Base-by-base conservation (phyloP, 2,797 vertebrate species). In the Takifugu ocellatus region DNA sequence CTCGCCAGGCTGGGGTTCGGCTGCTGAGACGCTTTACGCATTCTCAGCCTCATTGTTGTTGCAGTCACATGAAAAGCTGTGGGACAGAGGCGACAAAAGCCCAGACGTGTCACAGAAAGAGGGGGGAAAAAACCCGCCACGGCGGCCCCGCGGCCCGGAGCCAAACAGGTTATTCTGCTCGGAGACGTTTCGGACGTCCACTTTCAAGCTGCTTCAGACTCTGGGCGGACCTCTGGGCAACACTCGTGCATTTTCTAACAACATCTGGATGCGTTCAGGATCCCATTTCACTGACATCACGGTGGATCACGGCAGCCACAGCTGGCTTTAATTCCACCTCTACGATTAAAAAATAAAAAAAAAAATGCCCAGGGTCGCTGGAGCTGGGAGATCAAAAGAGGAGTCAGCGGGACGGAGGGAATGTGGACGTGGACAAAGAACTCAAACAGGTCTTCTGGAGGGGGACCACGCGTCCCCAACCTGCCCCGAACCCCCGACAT, bases 41-140 rank as follows among this genome's bases (percentile, higher is more conserved):
- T 95, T 92, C 97, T 97, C 94, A 99, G 95, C 94, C 94, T 98
- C 97, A 99, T 99, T 78, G 92, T 95, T 83, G 93, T 88, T 89
- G 75, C 74, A 80, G 91, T 91, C 92, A 92, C 97, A 98, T 98
- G 93, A 92, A 96, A 91, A 91, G 83, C 95, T 98, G 17, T 12
- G 63, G 47, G 0, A 63, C 51, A 21, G 46, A 50, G 56, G 24
- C 62, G 53, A 58, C 10, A 11, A 0, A 54, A 60, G 51, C 51
- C 11, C 47, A 15, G 25, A 45, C 0, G 3, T 45, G 52, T 6
- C 10, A 11, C 33, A 11, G 33, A 33, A 8, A 11, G 0, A 33
- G 33, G 33, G 11, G 33, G 7, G 2, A 44, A 56, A 36, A 7
- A 60, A 64, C 63, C 10, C 21, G 21, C 21, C 21, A 21, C 21